Evolutionary conservation across 2,797 vertebrate species (phyloP).

Genomic region (Natrix natrix): DNA sequence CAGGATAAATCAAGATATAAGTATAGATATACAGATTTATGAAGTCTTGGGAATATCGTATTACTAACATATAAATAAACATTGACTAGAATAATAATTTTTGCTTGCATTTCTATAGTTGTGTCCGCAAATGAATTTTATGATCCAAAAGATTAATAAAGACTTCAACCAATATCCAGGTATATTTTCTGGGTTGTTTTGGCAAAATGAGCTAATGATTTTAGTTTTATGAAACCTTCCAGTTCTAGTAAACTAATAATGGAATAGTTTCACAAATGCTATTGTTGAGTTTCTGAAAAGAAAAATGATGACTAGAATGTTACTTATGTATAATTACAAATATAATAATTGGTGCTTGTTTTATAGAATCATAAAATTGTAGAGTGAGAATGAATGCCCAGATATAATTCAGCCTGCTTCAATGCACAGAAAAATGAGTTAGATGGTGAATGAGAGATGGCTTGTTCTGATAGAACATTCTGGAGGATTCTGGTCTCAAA

Average conservation of each 20-base stretch:
- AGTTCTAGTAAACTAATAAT: neutral
- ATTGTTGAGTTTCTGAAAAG: neutral
- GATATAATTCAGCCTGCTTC: neutral
- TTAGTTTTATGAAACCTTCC: neutral
- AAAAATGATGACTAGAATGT: neutral
- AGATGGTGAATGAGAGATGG: neutral
- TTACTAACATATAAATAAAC: neutral
- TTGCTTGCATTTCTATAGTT: slow-evolving; percentile 58
- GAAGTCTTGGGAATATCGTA: neutral
- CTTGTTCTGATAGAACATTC: neutral
- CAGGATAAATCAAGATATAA: neutral
- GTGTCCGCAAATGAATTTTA: slow-evolving; percentile 64
- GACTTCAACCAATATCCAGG: slow-evolving; percentile 59
- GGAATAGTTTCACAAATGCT: neutral
- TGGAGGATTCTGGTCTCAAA: neutral
- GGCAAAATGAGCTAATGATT: neutral
- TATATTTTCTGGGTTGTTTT: slow-evolving; percentile 29
- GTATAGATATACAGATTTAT: neutral
- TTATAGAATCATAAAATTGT: neutral
- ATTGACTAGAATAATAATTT: neutral
- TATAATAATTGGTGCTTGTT: neutral
- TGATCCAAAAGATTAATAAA: slow-evolving; percentile 55
- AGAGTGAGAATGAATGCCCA: neutral
- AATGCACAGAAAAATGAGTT: neutral
- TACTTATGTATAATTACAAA: neutral